Evolutionary conservation across 2,113 vertebrate genomes (phyloP), one percentile per base, ranked within the genome.

Genomic region (Lanius collurio): DNA sequence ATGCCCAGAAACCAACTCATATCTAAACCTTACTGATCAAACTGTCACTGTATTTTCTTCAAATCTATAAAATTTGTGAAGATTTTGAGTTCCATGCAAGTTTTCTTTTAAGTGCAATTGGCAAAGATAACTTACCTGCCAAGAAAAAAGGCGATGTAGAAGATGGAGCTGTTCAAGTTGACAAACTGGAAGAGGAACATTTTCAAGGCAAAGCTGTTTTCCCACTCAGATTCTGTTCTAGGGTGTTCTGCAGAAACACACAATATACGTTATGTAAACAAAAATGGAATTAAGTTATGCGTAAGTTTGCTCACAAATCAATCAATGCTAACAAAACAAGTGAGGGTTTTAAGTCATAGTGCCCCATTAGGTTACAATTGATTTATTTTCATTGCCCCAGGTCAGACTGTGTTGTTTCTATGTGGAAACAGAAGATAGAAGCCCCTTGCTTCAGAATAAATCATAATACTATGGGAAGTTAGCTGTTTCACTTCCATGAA

Each of bases 141-240:
- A 60, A 99, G 98, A 91, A 99, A 99, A 98, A 99, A 99, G 56
- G 99, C 99, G 2, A 99, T 99, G 95, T 99, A 99, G 97, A 99
- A 99, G 39, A 99, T 99, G 49, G 99, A 99, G 90, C 99, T 99
- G 97, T 99, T 99, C 95, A 99, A 97, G 87, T 99, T 99, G 77
- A 99, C 99, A 96, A 99, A 99, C 96, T 99, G 99, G 98, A 99
- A 99, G 70, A 99, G 98, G 84, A 99, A 99, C 99, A 99, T 99
- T 97, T 99, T 99, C 95, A 99, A 98, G 87, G 99, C 98, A 97
- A 99, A 99, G 97, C 99, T 99, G 96, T 99, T 99, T 97, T 99
- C 99, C 99, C 99, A 99, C 60, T 99, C 99, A 4, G 99, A 99
- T 87, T 99, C 99, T 4, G 99, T 99, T 92, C 99, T 98, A 62